Evolutionary conservation across 1,140 invertebrate genomes (phyloP).

Genomic region (Apis cerana): DNA sequence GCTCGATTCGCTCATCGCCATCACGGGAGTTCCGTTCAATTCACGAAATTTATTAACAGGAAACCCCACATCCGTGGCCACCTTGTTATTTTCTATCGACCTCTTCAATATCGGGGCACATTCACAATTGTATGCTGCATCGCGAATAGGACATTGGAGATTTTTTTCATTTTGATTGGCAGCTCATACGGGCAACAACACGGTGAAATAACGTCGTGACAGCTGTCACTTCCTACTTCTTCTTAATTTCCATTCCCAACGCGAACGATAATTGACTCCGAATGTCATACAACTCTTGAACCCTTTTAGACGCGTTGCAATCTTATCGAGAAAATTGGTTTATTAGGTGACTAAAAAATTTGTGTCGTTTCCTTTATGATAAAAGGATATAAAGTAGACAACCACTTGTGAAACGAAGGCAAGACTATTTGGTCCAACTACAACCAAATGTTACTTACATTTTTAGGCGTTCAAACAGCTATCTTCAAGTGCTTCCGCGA

Average conservation of each 20-base stretch:
- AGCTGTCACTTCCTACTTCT: neutral
- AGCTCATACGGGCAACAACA: slow-evolving; percentile 39
- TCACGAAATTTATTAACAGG: slow-evolving; percentile 48
- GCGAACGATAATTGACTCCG: neutral
- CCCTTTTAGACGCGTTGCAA: neutral
- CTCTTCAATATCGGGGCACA: neutral
- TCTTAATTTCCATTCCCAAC: slow-evolving; percentile 8
- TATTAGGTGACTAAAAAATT: neutral
- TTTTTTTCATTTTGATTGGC: slow-evolving; percentile 51
- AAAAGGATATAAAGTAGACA: no score
- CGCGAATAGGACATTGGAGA: slow-evolving; percentile 8
- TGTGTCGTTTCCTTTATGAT: no score
- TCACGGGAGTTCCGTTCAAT: slow-evolving; percentile 35
- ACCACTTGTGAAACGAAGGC: no score
- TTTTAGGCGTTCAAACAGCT: slow-evolving; percentile 51
- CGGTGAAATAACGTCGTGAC: slow-evolving; percentile 13
- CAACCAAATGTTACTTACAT: neutral
- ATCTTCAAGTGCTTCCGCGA: slow-evolving; percentile 63
- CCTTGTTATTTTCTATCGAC: slow-evolving; percentile 27
- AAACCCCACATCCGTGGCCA: slow-evolving; percentile 33
- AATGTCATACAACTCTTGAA: neutral
- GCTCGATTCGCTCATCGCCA: slow-evolving; percentile 9
- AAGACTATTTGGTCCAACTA: neutral
- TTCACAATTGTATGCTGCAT: slow-evolving; percentile 15
- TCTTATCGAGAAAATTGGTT: neutral